Evolutionary conservation across 2,797 vertebrate species (phyloP), one percentile per base, ranked within the genome.

Genomic region (Sarcoramphus papa): DNA sequence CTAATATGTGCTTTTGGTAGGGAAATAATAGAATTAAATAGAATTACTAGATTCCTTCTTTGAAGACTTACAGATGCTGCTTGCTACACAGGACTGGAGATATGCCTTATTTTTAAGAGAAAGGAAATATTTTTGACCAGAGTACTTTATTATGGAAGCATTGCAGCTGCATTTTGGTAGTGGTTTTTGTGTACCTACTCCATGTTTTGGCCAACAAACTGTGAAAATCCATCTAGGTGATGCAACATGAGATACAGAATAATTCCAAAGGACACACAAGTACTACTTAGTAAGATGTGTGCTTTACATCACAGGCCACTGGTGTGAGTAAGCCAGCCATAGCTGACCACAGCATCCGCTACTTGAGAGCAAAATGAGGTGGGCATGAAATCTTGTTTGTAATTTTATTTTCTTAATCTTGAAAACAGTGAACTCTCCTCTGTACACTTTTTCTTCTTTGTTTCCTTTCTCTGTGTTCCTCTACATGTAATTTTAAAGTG

Each of bases 401-500:
- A 51, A 93, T 95, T 87, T 92, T 90, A 77, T 81, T 88, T 93
- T 90, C 82, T 93, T 76, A 70, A 62, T 78, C 27, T 57, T 78
- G 45, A 74, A 80, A 85, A 54, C 20, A 47, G 27, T 56, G 45
- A 85, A 82, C 54, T 88, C 60, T 68, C 87, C 78, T 90, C 88
- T 93, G 85, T 93, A 37, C 43, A 21, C 41, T 64, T 81, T 93
- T 85, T 91, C 75, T 85, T 95, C 91, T 96, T 97, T 93, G 31
- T 77, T 97, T 95, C 92, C 93, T 95, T 92, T 86, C 84, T 88
- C 84, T 82, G 47, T 93, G 79, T 88, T 95, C 73, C 81, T 97
- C 59, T 88, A 93, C 68, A 85, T 84, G 77, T 95, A 96, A 95
- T 93, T 96, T 96, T 96, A 97, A 98, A 98, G 88, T 97, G 96